phyloP scores from a whole-genome alignment of 2,797 vertebrate genomes.

The Gambusia yucatana region DNA sequence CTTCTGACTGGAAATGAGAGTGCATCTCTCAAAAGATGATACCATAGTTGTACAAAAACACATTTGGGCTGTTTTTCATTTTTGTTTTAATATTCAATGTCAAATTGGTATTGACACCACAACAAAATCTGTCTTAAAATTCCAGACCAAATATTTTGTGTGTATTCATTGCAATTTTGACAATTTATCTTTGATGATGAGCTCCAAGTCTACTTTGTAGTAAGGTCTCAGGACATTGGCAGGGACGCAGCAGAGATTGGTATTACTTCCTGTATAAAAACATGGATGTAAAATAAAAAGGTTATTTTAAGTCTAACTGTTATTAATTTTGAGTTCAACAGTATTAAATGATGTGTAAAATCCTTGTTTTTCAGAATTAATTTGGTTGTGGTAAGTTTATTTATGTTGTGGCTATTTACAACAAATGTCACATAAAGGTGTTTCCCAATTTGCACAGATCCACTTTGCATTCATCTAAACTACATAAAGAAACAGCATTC shows the following conservation, averaged over 20 bases:
- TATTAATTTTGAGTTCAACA: neutral
- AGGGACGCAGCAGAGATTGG: neutral
- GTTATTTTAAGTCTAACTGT: neutral
- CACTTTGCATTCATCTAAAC: neutral
- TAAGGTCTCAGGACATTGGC: neutral
- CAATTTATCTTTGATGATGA: neutral
- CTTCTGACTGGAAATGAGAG: neutral
- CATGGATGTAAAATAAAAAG: neutral
- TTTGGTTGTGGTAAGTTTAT: neutral
- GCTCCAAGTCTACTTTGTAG: neutral
- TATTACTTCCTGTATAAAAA: neutral
- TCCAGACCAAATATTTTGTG: neutral
- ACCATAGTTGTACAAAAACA: neutral
- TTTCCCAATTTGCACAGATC: neutral
- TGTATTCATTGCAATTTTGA: neutral
- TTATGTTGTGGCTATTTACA: neutral
- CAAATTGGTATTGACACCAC: neutral
- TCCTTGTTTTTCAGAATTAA: neutral
- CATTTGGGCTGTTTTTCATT: neutral
- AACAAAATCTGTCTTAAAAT: neutral
- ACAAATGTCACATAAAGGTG: neutral
- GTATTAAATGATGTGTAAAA: neutral
- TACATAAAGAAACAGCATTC: neutral
- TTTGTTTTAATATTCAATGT: neutral
- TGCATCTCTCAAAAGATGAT: neutral